Base-by-base conservation (phyloP, 2,888 invertebrate genomes). In the Eupithecia centaureata region DNA sequence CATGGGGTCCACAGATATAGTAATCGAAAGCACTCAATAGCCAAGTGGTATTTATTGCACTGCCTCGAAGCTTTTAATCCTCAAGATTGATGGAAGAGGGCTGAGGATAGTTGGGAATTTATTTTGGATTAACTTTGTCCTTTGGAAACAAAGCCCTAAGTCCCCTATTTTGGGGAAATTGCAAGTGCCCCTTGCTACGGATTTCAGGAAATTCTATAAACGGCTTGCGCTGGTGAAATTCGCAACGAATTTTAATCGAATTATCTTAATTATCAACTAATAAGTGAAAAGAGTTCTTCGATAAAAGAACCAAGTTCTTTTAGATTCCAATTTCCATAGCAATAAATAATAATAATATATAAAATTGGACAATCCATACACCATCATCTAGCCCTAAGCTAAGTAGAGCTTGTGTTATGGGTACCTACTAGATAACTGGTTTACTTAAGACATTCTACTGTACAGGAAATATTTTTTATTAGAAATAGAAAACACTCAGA, bases 11-110 rank as follows among this genome's bases (percentile, higher is more conserved):
- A 65, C 60, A 73, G 73, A 71, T 72, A 73, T 70, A 74, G 76
- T 76, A 71, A 76, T 76, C 70, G 73, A 75, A 75, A 76, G 75
- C 76, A 78, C 76, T 78, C 76, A 73, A 78, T 78, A 70, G 74
- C 71, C 71, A 73, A 77, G 77, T 76, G 75, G 77, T 77, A 75
- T 77, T 77, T 75, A 75, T 75, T 73, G 73, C 74, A 70, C 54
- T 70, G 71, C 63, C 62, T 65, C 67, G 69, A 68, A 73, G 73
- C 76, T 76, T 76, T 74, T 76, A 76, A 76, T 76, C 74, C 70
- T 18, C 15, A 71, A 76, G 76, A 76, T 74, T 70, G 73, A 76
- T 76, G 73, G 69, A 57, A 51, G 67, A 60, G 67, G 59, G 27
- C 30, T 5, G n/a, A 47, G 56, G 64, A 64, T 38, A 58, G 63